Percentiles rank a stretch among this genome's conserved stretches.
These are phyloP conservation scores for Pygoscelis antarcticus DNA, from an alignment of 2,113 vertebrate species.

Conservation along the genomic window DNA sequence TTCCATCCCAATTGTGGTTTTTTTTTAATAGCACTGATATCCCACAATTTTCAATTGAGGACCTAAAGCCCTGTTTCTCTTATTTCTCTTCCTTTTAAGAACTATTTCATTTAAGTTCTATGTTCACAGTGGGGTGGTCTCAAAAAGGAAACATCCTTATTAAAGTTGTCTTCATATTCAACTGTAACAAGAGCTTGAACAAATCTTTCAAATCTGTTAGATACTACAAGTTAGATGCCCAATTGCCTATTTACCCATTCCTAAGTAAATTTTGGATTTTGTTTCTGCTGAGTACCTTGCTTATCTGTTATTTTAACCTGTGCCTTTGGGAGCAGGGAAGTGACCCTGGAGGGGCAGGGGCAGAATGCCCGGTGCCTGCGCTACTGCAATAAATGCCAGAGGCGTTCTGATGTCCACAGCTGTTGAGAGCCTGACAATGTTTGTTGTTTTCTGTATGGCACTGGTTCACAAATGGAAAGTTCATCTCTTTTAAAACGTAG, in stretches of 20 bases:
- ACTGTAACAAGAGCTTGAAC: neutral
- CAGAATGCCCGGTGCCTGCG: neutral
- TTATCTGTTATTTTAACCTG: neutral
- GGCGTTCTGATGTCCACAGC: neutral
- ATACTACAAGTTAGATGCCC: neutral
- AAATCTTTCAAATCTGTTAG: neutral
- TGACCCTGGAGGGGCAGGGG: neutral
- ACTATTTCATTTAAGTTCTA: neutral
- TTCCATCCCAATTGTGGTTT: neutral
- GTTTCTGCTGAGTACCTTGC: neutral
- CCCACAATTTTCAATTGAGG: neutral
- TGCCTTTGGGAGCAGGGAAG: neutral
- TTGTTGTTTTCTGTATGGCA: neutral
- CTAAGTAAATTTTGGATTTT: neutral
- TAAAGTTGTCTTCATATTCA: neutral
- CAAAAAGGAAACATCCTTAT: neutral
- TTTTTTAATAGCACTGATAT: neutral
- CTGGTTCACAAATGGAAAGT: neutral
- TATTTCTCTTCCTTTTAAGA: neutral
- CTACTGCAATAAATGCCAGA: neutral
- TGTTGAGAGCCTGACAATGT: neutral
- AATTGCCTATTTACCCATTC: neutral
- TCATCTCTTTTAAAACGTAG: neutral
- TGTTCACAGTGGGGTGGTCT: neutral
- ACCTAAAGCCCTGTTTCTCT: neutral